Conservation (phyloP, 2,797 vertebrate genomes). For the Geotrypetes seraphini region DNA sequence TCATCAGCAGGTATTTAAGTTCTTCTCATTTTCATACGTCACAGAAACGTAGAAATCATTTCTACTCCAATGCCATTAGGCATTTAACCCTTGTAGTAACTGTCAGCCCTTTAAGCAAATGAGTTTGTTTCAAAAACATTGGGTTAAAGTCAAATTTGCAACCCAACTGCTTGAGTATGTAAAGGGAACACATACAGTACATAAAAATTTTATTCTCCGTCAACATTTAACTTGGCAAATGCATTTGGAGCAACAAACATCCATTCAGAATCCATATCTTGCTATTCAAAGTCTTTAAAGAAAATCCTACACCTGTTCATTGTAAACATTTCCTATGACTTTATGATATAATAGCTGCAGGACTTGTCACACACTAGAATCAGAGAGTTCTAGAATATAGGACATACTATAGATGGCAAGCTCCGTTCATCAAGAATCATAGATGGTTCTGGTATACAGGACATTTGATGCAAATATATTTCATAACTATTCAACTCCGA, state of each 20-base stretch:
- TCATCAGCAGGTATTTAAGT: conserved; percentile 3
- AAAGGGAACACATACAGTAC: no score
- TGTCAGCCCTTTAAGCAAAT: conserved; percentile 2
- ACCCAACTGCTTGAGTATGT: not conserved
- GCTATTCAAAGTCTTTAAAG: no score
- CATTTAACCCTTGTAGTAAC: not conserved
- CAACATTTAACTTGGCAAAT: not conserved
- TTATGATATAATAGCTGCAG: no score
- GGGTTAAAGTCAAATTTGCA: not conserved
- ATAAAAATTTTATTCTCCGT: not conserved
- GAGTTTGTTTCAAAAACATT: conserved; percentile 3
- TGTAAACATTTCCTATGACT: no score
- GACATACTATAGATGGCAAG: no score
- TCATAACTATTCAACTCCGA: no score
- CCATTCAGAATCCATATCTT: not conserved
- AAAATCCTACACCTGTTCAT: no score
- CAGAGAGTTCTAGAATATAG: no score
- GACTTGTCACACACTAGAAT: no score
- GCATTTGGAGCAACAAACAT: not conserved
- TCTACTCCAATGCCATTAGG: not conserved
- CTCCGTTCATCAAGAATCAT: no score
- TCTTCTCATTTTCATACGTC: conserved; percentile 9
- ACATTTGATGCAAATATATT: no score
- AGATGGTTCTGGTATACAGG: no score
- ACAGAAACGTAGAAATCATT: not conserved